Conservation (phyloP, 2,797 vertebrate genomes). For the Synanceia verrucosa region DNA sequence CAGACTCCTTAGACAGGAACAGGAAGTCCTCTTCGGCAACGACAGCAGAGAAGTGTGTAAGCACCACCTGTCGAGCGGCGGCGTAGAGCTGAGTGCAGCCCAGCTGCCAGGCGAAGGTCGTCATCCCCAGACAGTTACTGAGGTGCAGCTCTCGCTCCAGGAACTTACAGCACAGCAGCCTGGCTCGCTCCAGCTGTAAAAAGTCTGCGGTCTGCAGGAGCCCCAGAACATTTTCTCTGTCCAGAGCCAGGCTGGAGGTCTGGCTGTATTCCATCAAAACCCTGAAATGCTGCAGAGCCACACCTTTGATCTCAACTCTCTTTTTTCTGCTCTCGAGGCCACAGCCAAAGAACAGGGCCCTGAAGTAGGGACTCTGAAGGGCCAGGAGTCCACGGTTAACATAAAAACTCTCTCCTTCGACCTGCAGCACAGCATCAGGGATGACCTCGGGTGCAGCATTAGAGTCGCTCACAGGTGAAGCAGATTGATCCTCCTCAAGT, state of each 20-base stretch:
- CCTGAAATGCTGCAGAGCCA: slow-evolving; percentile 79
- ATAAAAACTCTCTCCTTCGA: slow-evolving; percentile 84
- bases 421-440: slow-evolving; percentile 80
- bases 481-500: slow-evolving; percentile 28
- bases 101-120: slow-evolving; percentile 85
- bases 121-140: slow-evolving; percentile 89
- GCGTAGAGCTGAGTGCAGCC: slow-evolving; percentile 82
- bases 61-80: slow-evolving; percentile 83
- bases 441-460: slow-evolving; percentile 46
- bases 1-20: slow-evolving; percentile 82
- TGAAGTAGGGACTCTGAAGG: slow-evolving; percentile 87
- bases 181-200: slow-evolving; percentile 85
- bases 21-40: slow-evolving; percentile 83
- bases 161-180: slow-evolving; percentile 87
- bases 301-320: slow-evolving; percentile 83
- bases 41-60: slow-evolving; percentile 87
- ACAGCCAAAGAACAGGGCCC: slow-evolving; percentile 89
- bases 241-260: slow-evolving; percentile 75
- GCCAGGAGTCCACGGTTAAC: slow-evolving; percentile 85
- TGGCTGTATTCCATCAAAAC: slow-evolving; percentile 81
- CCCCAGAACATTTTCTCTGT: slow-evolving; percentile 82
- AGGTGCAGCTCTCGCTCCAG: slow-evolving; percentile 88
- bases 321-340: slow-evolving; percentile 81
- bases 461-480: not conserved
- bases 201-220: slow-evolving; percentile 89